Evolutionary conservation across 2,888 invertebrate species (phyloP).

Genomic region (Chymomyza procnemis): DNA sequence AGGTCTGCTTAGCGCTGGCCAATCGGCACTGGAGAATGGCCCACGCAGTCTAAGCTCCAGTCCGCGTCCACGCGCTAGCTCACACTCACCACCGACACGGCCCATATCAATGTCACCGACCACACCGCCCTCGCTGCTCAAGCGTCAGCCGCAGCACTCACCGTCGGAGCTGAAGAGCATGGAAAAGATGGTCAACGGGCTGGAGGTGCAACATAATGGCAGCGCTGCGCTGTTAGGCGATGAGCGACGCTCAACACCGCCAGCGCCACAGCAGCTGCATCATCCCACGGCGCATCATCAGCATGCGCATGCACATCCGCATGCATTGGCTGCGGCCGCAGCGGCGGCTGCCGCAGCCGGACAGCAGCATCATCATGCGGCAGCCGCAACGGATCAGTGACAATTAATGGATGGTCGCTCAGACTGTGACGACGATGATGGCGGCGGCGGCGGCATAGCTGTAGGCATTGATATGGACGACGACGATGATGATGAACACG

Average conservation of each 20-base stretch:
- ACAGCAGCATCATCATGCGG: slow-evolving; percentile 21
- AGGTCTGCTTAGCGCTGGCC: slow-evolving; percentile 51
- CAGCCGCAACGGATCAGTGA: slow-evolving; percentile 76
- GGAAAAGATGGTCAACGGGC: slow-evolving; percentile 97
- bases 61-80: slow-evolving; percentile 77
- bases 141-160: slow-evolving; percentile 75
- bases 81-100: slow-evolving; percentile 78
- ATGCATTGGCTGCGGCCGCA: slow-evolving; percentile 37
- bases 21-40: slow-evolving; percentile 67
- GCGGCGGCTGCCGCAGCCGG: slow-evolving; percentile 37
- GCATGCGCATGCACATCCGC: slow-evolving; percentile 41
- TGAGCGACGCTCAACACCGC: slow-evolving; percentile 55
- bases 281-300: slow-evolving; percentile 30
- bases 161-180: slow-evolving; percentile 93
- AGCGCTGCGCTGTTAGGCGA: slow-evolving; percentile 58
- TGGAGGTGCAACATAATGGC: slow-evolving; percentile 88
- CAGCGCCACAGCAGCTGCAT: slow-evolving; percentile 48
- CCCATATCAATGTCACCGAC: slow-evolving; percentile 80
- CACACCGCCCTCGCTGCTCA: slow-evolving; percentile 78
- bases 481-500: slow-evolving; percentile 70
- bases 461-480: slow-evolving; percentile 49
- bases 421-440: slow-evolving; percentile 53
- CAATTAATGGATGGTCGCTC: slow-evolving; percentile 77
- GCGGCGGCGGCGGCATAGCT: slow-evolving; percentile 38
- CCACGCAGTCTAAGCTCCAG: slow-evolving; percentile 78